These are phyloP conservation scores for Octodon degus DNA, from an alignment of 2,113 vertebrate genomes.

Conservation along the genomic window DNA sequence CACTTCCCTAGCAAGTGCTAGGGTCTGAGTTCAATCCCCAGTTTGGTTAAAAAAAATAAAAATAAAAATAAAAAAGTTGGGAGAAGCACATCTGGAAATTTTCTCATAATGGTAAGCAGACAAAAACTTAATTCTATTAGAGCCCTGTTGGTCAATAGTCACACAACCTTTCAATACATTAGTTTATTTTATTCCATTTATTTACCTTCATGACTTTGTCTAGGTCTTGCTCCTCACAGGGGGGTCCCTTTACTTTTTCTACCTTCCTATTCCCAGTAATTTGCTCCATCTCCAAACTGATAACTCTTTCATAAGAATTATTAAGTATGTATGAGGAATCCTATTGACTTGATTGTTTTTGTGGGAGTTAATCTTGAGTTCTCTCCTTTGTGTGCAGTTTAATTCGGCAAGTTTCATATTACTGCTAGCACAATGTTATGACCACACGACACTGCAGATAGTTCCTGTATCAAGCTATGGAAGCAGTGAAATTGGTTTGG, in stretches of 20 bases:
- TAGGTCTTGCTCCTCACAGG: background rate
- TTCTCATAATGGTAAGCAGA: background rate
- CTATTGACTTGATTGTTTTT: background rate
- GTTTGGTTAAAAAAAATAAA: too few relatives aligned
- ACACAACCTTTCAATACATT: background rate
- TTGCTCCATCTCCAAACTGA: background rate
- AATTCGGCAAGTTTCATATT: background rate
- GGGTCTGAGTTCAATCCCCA: too few relatives aligned
- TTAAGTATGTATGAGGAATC: background rate
- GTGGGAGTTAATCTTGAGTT: background rate
- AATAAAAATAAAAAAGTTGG: too few relatives aligned
- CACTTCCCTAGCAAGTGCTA: too few relatives aligned
- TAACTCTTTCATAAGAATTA: background rate
- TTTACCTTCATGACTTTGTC: background rate
- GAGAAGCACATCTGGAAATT: background rate
- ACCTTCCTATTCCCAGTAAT: background rate
- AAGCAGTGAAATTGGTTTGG: background rate
- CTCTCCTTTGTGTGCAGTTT: background rate
- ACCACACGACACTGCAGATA: background rate
- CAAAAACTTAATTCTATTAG: background rate
- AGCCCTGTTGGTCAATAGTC: background rate
- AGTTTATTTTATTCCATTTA: background rate
- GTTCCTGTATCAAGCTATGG: background rate
- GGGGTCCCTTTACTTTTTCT: background rate
- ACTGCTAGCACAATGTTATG: background rate